A percentile compares a stretch with the other conserved stretches of the same genome.
These are phyloP conservation scores for Anneissia japonica DNA, from an alignment of 35 echinoderm and acorn worm species.

Conservation along the genomic window DNA sequence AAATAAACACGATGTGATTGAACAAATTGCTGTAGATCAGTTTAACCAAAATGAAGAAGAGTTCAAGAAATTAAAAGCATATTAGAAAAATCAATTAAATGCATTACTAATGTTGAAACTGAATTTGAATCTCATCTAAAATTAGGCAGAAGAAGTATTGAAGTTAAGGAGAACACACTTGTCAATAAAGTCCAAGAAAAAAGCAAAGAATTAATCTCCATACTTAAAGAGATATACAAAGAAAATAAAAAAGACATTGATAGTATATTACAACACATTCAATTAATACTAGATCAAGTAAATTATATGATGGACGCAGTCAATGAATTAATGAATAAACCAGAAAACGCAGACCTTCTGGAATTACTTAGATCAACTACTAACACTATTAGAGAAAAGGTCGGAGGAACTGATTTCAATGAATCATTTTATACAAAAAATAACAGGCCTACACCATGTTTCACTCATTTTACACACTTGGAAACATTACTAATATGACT, in stretches of 20 bases:
- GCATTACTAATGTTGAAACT: background rate
- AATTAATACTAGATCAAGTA: background rate
- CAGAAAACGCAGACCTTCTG: background rate
- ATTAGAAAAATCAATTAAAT: background rate
- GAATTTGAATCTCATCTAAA: background rate
- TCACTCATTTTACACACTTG: background rate
- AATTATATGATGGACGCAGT: background rate
- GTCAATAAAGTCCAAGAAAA: background rate
- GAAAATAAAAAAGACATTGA: background rate
- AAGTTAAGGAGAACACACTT: background rate
- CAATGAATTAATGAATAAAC: background rate
- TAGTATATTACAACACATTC: background rate
- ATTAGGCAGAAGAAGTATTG: background rate
- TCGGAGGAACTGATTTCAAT: background rate
- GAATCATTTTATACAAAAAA: background rate
- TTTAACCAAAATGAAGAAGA: background rate
- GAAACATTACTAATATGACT: background rate
- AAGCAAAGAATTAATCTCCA: background rate
- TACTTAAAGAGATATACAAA: background rate
- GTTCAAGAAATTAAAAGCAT: background rate
- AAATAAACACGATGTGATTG: background rate
- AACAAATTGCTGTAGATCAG: background rate
- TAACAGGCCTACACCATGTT: background rate
- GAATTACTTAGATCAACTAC: background rate
- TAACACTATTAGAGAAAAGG: background rate